Evolutionary conservation across 2,113 vertebrate species (phyloP).

Genomic region (Scatophagus argus): DNA sequence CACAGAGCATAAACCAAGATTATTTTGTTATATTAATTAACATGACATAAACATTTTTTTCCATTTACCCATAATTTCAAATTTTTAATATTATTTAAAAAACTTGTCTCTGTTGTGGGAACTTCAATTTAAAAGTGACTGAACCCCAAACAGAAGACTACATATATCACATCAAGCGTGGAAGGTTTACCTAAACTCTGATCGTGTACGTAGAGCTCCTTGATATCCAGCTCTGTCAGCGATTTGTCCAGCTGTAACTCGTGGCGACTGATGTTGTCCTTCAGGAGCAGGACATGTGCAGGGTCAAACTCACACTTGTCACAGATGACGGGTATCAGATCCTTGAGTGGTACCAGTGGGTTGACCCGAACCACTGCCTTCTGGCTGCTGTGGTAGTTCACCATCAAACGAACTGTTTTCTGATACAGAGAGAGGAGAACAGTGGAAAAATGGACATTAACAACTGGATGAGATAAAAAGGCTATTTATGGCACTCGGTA

Average conservation of each 20-base stretch:
- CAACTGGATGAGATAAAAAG: conserved; percentile 8
- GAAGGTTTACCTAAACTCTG: conserved; percentile 89
- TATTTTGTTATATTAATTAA: no score
- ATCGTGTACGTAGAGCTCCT: conserved; percentile 93
- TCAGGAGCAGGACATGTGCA: conserved; percentile 88
- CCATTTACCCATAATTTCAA: not conserved
- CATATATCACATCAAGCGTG: not conserved
- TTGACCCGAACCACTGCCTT: conserved; percentile 95
- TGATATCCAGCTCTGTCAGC: conserved; percentile 90
- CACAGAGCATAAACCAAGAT: not conserved
- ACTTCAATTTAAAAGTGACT: not conserved
- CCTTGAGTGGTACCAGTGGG: conserved; percentile 88
- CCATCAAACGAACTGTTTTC: conserved; percentile 95
- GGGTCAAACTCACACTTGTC: conserved; percentile 95
- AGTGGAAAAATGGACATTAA: not conserved
- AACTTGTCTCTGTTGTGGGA: not conserved
- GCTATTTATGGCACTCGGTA: not conserved
- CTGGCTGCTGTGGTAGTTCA: conserved; percentile 94
- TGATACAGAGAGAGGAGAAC: conserved; percentile 61
- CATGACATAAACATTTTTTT: no score
- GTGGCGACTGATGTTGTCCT: conserved; percentile 87
- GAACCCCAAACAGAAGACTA: not conserved
- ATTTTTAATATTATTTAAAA: not conserved
- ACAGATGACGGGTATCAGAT: conserved; percentile 91
- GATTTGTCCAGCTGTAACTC: conserved; percentile 91